Percentiles rank a stretch among this genome's conserved stretches.
phyloP scores from a whole-genome alignment of 2,113 vertebrate species.

The Rhagologus leucostigma region DNA sequence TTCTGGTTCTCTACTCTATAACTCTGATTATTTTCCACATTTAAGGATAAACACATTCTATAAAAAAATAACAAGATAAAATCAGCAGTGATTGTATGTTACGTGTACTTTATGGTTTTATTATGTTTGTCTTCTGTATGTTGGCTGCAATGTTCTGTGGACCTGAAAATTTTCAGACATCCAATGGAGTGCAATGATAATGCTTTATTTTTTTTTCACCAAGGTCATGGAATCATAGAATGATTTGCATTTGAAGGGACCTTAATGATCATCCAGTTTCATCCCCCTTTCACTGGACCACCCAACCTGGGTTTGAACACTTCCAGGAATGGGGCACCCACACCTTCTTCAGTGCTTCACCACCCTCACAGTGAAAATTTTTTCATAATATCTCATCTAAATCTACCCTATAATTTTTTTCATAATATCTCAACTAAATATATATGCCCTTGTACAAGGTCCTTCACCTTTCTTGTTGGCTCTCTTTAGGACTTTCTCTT shows the following conservation, averaged over 20 bases:
- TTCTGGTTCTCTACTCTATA: neutral
- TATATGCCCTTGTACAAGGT: neutral
- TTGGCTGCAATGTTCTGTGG: neutral
- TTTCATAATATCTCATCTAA: neutral
- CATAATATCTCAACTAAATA: neutral
- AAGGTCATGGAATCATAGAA: neutral
- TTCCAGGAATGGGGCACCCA: neutral
- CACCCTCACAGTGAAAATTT: neutral
- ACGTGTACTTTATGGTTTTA: neutral
- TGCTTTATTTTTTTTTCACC: neutral
- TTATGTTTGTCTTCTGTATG: neutral
- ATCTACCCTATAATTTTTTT: neutral
- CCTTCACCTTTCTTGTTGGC: neutral
- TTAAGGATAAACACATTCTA: neutral
- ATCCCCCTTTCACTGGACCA: accelerated
- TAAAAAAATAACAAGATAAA: neutral
- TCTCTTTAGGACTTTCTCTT: neutral
- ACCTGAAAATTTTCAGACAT: neutral
- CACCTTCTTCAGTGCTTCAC: neutral
- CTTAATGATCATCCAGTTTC: neutral
- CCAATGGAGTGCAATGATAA: neutral
- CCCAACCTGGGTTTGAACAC: neutral
- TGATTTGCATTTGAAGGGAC: neutral
- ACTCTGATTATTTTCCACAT: neutral
- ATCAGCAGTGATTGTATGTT: neutral